A percentile compares a stretch with the other conserved stretches of the same genome.
Evolutionary conservation across 2,888 invertebrate genomes (phyloP).

Genomic region (Drosophila eohydei): DNA sequence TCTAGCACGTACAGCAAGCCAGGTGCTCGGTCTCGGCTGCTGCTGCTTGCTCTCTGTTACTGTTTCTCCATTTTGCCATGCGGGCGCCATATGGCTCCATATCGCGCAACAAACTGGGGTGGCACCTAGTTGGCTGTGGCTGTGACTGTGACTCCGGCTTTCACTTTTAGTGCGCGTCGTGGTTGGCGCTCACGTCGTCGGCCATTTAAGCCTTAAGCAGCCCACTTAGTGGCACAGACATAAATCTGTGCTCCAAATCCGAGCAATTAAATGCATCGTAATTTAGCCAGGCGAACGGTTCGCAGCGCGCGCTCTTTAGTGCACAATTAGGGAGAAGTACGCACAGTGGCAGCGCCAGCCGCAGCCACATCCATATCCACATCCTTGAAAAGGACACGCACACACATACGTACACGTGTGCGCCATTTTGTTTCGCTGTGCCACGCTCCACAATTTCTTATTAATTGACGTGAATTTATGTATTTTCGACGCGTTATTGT

Average conservation of each 20-base stretch:
- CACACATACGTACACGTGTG: constrained; percentile 41
- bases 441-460: constrained; percentile 76
- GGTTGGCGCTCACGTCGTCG: constrained; percentile 64
- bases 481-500: constrained; percentile 81
- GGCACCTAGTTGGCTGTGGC: constrained; percentile 1
- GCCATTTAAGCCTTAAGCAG: constrained; percentile 82
- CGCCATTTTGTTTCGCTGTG: constrained; percentile 61
- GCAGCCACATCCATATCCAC: constrained; percentile 5
- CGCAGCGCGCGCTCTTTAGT: constrained; percentile 61
- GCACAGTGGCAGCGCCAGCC: constrained; percentile 38
- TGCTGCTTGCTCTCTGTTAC: constrained; percentile 3
- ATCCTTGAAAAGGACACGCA: constrained; percentile 14
- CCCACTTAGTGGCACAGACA: constrained; percentile 82
- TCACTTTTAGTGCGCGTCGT: constrained; percentile 63
- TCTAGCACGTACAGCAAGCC: constrained; percentile 52
- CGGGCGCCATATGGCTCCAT: constrained; percentile 61
- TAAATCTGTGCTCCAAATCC: constrained; percentile 83
- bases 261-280: constrained; percentile 83
- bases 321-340: constrained; percentile 77
- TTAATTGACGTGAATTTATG: constrained; percentile 82
- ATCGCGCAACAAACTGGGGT: constrained; percentile 32
- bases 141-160: constrained; percentile 30
- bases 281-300: constrained; percentile 60
- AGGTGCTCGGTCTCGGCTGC: constrained; percentile 41
- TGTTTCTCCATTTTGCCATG: neutral